A percentile compares a stretch with the other conserved stretches of the same genome.
These are phyloP conservation scores for Heterodera carotae DNA, from an alignment of 1,140 invertebrate genomes.

Conservation along the genomic window DNA sequence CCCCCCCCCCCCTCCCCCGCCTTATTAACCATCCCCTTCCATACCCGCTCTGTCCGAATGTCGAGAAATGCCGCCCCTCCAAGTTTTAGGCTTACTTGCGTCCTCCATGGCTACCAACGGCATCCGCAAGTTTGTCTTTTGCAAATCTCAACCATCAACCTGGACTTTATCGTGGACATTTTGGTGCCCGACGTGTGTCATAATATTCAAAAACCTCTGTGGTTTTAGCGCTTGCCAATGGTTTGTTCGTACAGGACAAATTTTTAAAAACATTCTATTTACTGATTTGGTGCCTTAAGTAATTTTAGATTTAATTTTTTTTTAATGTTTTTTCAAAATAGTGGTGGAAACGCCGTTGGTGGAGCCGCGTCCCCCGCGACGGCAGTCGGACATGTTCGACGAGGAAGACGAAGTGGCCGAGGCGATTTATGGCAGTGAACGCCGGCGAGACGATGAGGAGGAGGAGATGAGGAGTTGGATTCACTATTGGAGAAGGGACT, in stretches of 20 bases:
- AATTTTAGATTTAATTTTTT: no score
- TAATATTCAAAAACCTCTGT: neutral
- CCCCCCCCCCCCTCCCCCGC: no score
- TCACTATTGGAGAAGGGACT: no score
- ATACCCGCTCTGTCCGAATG: no score
- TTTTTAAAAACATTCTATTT: no score
- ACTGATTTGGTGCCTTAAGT: no score
- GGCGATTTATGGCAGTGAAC: neutral
- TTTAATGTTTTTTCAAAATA: no score
- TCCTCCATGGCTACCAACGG: neutral
- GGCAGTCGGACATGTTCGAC: slow-evolving; percentile 1
- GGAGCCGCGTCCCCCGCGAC: neutral
- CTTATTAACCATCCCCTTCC: no score
- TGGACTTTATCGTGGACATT: neutral
- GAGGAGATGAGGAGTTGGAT: no score
- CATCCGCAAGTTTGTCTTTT: neutral
- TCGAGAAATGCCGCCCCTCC: no score
- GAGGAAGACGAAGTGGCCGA: slow-evolving; percentile 9
- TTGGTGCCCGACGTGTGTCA: neutral
- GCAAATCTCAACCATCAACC: neutral
- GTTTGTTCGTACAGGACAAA: neutral
- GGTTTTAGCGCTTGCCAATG: neutral
- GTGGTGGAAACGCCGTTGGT: neutral
- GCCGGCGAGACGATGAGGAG: neutral
- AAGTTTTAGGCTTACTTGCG: neutral